Percentiles rank a stretch among this genome's conserved stretches.
Conservation (phyloP, 2,797 vertebrate species). For the Smutsia temminckii region DNA sequence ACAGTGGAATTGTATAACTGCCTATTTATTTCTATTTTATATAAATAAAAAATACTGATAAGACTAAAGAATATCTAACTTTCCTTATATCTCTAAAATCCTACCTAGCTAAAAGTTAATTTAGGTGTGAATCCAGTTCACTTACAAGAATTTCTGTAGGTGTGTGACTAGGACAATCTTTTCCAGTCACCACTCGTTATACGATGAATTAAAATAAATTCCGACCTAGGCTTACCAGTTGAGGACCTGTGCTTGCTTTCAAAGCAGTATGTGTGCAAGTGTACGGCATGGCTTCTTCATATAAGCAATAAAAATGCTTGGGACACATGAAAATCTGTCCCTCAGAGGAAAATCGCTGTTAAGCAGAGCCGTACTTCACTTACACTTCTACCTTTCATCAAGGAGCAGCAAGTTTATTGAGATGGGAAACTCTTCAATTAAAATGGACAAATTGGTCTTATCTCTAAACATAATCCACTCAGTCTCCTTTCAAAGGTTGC, state of each 20-base stretch:
- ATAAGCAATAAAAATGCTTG: background rate
- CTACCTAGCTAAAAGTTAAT: background rate
- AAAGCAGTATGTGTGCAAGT: no score
- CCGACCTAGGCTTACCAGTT: background rate
- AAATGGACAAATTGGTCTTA: background rate
- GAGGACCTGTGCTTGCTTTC: background rate
- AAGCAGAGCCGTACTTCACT: background rate
- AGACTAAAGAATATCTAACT: background rate
- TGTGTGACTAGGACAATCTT: background rate
- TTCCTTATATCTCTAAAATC: background rate
- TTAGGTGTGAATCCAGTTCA: background rate
- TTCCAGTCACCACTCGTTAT: background rate
- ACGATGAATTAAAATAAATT: background rate
- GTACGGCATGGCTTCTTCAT: background rate
- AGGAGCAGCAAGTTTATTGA: background rate
- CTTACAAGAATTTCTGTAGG: background rate
- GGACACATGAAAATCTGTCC: background rate
- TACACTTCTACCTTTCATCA: background rate
- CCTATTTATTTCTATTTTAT: background rate
- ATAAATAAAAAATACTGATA: background rate
- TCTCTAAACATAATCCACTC: background rate
- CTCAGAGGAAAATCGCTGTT: background rate
- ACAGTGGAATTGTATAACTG: background rate
- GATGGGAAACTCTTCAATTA: background rate
- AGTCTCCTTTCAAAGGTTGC: background rate